Conservation (phyloP, 1,140 invertebrate genomes). For the Cotesia typhae region DNA sequence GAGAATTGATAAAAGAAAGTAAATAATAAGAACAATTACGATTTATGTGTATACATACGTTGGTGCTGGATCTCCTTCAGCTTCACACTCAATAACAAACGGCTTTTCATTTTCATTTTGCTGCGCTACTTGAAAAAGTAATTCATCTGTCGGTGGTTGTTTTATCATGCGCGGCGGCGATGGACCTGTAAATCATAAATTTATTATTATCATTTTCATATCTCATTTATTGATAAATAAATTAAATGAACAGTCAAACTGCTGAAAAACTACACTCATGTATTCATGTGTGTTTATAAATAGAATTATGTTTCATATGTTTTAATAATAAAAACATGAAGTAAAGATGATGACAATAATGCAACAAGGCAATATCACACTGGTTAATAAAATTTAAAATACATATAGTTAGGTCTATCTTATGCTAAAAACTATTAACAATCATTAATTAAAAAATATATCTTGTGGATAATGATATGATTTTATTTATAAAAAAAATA, state of each 20-base stretch:
- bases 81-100: slow-evolving; percentile 94
- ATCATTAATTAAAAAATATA: neutral
- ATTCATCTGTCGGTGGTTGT: slow-evolving; percentile 88
- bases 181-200: slow-evolving; percentile 70
- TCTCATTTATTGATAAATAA: slow-evolving; percentile 8
- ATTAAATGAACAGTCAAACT: slow-evolving; percentile 14
- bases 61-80: slow-evolving; percentile 88
- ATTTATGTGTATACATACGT: slow-evolving; percentile 70
- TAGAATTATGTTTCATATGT: too few species aligned
- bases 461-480: neutral
- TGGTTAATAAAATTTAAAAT: slow-evolving; percentile 10
- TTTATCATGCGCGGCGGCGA: slow-evolving; percentile 89
- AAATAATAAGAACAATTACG: too few species aligned
- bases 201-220: slow-evolving; percentile 29
- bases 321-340: neutral
- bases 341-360: slow-evolving; percentile 26
- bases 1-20: neutral
- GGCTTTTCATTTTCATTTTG: slow-evolving; percentile 88
- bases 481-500: neutral
- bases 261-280: slow-evolving; percentile 28
- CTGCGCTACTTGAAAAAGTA: slow-evolving; percentile 89
- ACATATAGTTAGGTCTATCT: neutral
- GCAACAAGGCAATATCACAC: slow-evolving; percentile 17
- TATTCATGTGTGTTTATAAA: neutral
- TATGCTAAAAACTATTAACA: neutral